Percentiles rank a stretch among this genome's conserved stretches.
Conservation (phyloP, 2,888 invertebrate genomes). For the Sesia apiformis region DNA sequence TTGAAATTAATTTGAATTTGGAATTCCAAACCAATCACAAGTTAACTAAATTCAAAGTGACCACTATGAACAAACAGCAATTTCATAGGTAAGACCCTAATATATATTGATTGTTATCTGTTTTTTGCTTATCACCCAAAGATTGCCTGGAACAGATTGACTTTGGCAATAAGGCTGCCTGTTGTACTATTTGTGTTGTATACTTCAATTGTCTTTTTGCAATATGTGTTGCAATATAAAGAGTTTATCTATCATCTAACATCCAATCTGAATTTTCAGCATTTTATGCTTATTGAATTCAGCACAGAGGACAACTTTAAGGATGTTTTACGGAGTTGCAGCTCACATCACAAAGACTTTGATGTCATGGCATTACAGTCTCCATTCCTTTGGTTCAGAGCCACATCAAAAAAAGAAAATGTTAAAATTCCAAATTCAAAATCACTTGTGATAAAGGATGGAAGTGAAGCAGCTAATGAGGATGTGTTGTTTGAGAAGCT, state of each 20-base stretch:
- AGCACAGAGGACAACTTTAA: constrained; percentile 64
- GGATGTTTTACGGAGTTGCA: constrained; percentile 70
- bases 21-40: too few relatives aligned
- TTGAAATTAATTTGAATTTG: too few relatives aligned
- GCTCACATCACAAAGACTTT: constrained; percentile 70
- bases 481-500: constrained; percentile 61
- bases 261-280: constrained; percentile 46
- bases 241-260: background rate
- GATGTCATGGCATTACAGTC: constrained; percentile 79
- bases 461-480: constrained; percentile 50
- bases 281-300: constrained; percentile 86
- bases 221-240: background rate
- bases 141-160: background rate
- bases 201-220: background rate
- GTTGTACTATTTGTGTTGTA: too few relatives aligned
- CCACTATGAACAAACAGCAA: too few relatives aligned
- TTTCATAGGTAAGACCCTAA: too few relatives aligned
- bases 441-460: constrained; percentile 49
- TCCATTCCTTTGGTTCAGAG: constrained; percentile 83
- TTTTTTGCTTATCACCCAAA: too few relatives aligned
- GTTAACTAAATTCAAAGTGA: too few relatives aligned
- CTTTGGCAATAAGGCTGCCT: background rate
- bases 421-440: constrained; percentile 10
- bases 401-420: constrained; percentile 37
- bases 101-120: too few relatives aligned